Evolutionary conservation across 1,140 invertebrate species (phyloP), one percentile per base, ranked within the genome.

Genomic region (Danaus melanippus): DNA sequence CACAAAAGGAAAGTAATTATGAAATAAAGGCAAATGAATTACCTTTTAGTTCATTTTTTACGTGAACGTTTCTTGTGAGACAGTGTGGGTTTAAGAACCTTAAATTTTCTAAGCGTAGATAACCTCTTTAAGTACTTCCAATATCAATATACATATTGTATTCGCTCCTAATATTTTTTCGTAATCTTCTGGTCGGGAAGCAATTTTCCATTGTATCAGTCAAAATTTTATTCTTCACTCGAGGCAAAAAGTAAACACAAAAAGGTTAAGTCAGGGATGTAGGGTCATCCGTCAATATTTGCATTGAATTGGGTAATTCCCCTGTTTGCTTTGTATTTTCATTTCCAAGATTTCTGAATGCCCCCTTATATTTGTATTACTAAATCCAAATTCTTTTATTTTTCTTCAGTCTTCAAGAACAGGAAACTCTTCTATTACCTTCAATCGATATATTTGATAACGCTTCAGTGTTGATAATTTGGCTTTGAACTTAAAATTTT

Each of bases 231-330:
- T 54, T 45, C 48, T 47, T 32, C 44, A 32, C 43, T 45, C 49
- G 51, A 54, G 53, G 55, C 40, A 52, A 48, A 65, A 59, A 59
- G 60, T 59, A 66, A 56, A 66, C 53, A 66, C 58, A 61, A 64
- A 62, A 66, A 66, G 60, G 60, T 66, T 62, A 59, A 64, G 56
- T 45, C 59, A 44, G 52, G 47, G 50, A 64, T 50, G 53, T 58
- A 10, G 62, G 66, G 56, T 61, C 65, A 67, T 56, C 56, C 59
- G 59, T 67, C 66, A 67, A 67, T 67, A 67, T 67, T 67, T 67
- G 57, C 66, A 62, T 62, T 46, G 57, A 64, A 56, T 49, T 40
- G 51, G 59, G 56, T 64, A 64, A 62, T 64, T 64, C 56, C 59
- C 47, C 51, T 60, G 59, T 67, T 67, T 62, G 66, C 54, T 52